These are phyloP conservation scores for Serripes groenlandicus DNA, from an alignment of 2,888 invertebrate genomes.

Conservation along the genomic window DNA sequence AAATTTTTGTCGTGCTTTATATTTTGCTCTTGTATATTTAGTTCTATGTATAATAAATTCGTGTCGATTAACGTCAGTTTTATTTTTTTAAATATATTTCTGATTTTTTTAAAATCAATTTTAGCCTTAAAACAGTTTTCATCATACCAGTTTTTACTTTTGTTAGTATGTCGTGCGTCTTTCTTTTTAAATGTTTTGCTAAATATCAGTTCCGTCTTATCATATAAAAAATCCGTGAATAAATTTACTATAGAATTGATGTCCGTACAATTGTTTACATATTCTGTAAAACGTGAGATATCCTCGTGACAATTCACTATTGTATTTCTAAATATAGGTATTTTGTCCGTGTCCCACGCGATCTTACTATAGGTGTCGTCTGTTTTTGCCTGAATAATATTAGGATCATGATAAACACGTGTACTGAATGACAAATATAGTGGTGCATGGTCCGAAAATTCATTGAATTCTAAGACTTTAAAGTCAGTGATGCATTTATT, in stretches of 20 bases:
- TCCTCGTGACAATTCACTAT: neutral
- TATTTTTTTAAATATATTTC: constrained; percentile 16
- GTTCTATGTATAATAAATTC: neutral
- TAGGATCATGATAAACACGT: too few relatives aligned
- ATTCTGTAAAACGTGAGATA: too few relatives aligned
- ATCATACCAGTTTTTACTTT: too few relatives aligned
- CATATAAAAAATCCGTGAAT: too few relatives aligned
- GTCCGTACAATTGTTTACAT: neutral
- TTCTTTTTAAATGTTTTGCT: too few relatives aligned
- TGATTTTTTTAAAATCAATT: neutral
- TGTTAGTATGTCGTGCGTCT: too few relatives aligned
- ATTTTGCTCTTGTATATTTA: constrained; percentile 11
- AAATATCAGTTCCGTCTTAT: too few relatives aligned
- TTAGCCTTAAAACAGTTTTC: too few relatives aligned
- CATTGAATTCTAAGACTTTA: neutral
- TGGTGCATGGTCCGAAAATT: neutral
- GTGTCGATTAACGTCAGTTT: neutral
- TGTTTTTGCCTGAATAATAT: neutral
- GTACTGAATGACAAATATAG: neutral
- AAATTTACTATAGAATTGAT: too few relatives aligned
- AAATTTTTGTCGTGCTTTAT: too few relatives aligned
- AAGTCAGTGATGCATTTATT: neutral
- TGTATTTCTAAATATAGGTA: neutral
- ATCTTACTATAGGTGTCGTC: neutral
- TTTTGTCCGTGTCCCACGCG: neutral